These are phyloP conservation scores for Caenorhabditis sp. DNA, from an alignment of 2,888 invertebrate genomes.

Conservation along the genomic window DNA sequence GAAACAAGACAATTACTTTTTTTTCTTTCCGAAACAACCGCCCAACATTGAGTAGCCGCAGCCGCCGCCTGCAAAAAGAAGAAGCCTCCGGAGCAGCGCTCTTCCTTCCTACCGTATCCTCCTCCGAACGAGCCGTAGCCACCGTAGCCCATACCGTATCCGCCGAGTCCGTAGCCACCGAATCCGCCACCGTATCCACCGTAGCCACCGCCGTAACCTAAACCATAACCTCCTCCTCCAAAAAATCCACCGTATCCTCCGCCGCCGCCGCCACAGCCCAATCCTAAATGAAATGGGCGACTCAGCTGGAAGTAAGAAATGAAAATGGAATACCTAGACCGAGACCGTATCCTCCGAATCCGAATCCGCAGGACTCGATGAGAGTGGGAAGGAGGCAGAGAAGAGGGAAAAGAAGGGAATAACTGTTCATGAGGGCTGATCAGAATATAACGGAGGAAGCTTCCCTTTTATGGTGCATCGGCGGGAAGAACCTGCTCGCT, in stretches of 20 bases:
- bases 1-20: slow-evolving; percentile 19
- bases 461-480: slow-evolving; percentile 25
- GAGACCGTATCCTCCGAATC: slow-evolving; percentile 52
- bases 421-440: slow-evolving; percentile 23
- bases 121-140: slow-evolving; percentile 52
- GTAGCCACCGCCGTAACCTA: slow-evolving; percentile 48
- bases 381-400: slow-evolving; percentile 19
- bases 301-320: slow-evolving; percentile 7
- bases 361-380: slow-evolving; percentile 38
- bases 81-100: background rate
- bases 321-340: slow-evolving; percentile 35
- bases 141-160: slow-evolving; percentile 55
- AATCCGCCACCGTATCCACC: slow-evolving; percentile 46
- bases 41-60: slow-evolving; percentile 52
- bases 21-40: slow-evolving; percentile 55
- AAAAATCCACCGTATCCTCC: slow-evolving; percentile 52
- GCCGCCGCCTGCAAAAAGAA: slow-evolving; percentile 33
- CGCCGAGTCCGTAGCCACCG: slow-evolving; percentile 52
- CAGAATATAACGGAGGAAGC: background rate
- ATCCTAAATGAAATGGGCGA: slow-evolving; percentile 16
- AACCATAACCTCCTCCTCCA: slow-evolving; percentile 54
- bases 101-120: slow-evolving; percentile 27
- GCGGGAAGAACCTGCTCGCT: slow-evolving; percentile 30
- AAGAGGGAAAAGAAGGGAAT: slow-evolving; percentile 13
- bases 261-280: slow-evolving; percentile 52